A percentile compares a stretch with the other conserved stretches of the same genome.
Conservation (phyloP, 2,113 vertebrate genomes). For the Chaenogobius annularis region DNA sequence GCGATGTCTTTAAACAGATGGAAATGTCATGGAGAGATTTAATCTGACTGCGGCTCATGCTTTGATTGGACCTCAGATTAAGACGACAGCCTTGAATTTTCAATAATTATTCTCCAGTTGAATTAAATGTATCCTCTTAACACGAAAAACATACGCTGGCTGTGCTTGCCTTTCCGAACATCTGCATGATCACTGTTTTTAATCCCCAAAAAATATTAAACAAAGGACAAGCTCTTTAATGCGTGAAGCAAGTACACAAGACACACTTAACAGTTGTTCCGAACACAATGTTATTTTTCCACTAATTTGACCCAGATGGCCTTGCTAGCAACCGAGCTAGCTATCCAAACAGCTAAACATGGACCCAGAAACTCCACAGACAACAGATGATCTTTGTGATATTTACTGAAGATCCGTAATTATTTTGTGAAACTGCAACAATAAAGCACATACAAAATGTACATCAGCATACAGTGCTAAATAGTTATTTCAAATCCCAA, state of each 20-base stretch:
- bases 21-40: slow-evolving; percentile 70
- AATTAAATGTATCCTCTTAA: slow-evolving; percentile 78
- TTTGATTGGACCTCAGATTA: slow-evolving; percentile 80
- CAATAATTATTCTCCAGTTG: slow-evolving; percentile 77
- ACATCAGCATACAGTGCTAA: too few species aligned
- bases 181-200: slow-evolving; percentile 65
- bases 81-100: slow-evolving; percentile 70
- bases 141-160: slow-evolving; percentile 69
- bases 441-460: too few species aligned
- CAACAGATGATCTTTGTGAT: too few species aligned
- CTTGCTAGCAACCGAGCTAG: too few species aligned
- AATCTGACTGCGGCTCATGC: slow-evolving; percentile 76
- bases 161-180: slow-evolving; percentile 59
- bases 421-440: too few species aligned
- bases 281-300: slow-evolving; percentile 2
- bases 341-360: too few species aligned
- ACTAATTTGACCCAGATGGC: slow-evolving; percentile 5
- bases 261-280: slow-evolving; percentile 14
- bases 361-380: too few species aligned
- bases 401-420: too few species aligned
- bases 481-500: too few species aligned
- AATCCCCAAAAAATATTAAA: slow-evolving; percentile 66
- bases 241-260: slow-evolving; percentile 1
- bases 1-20: slow-evolving; percentile 77
- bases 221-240: slow-evolving; percentile 23